Evolutionary conservation across 92 coral and sea anemone species (phyloP).

Genomic region (Epizoanthus ramosus): DNA sequence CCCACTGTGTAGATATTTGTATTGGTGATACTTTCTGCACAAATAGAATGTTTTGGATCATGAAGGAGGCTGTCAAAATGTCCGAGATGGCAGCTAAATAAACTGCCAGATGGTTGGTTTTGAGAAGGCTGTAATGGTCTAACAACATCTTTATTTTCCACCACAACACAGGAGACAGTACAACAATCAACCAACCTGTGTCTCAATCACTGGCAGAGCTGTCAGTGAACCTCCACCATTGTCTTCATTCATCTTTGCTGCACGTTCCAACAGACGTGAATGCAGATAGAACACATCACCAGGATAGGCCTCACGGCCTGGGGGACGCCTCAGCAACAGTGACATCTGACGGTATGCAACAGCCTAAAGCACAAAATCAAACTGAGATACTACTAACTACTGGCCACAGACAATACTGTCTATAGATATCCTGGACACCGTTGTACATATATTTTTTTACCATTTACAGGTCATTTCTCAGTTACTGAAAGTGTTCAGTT

Average conservation of each 20-base stretch:
- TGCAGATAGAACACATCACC: conserved; percentile 99
- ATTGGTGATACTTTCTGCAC: too few species aligned
- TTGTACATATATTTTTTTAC: too few species aligned
- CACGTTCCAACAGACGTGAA: conserved; percentile 98
- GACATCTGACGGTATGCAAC: conserved; percentile 99
- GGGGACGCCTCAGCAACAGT: conserved; percentile 96
- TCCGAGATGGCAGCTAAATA: too few species aligned
- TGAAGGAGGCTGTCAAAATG: too few species aligned
- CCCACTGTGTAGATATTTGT: too few species aligned
- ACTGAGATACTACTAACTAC: neutral
- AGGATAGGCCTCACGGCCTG: conserved; percentile 99
- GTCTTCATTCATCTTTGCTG: conserved; percentile 98
- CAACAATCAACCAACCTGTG: conserved; percentile 67
- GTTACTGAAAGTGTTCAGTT: too few species aligned
- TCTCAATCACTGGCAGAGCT: conserved; percentile 98
- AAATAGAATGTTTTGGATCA: too few species aligned
- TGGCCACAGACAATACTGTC: too few species aligned
- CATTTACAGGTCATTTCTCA: too few species aligned
- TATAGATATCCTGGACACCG: too few species aligned
- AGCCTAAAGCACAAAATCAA: conserved; percentile 63
- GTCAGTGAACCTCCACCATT: conserved; percentile 97
- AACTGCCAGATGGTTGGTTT: too few species aligned
- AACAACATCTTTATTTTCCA: too few species aligned
- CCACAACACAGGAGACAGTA: neutral
- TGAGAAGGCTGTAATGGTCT: neutral